These are phyloP conservation scores for Ceyx margarethae DNA, from an alignment of 2,113 vertebrate genomes.

Conservation along the genomic window DNA sequence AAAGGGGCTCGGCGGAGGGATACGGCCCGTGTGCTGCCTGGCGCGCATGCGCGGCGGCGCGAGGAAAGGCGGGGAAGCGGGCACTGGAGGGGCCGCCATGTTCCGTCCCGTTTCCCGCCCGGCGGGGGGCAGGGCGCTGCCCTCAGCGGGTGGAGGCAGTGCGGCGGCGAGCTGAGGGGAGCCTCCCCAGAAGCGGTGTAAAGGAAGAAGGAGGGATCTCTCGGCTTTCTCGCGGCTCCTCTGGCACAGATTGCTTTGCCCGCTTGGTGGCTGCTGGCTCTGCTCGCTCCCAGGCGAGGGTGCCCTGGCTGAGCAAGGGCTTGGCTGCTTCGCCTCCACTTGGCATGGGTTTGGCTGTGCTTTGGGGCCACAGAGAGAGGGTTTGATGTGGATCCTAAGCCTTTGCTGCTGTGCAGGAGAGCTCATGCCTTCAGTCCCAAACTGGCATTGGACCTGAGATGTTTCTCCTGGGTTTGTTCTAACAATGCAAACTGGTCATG, in stretches of 20 bases:
- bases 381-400: accelerated
- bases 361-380: accelerated
- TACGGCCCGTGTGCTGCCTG: neutral
- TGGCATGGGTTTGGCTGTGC: accelerated
- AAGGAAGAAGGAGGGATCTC: accelerated
- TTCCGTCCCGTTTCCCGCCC: slow-evolving; percentile 17
- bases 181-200: accelerated
- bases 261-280: neutral
- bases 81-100: slow-evolving; percentile 47
- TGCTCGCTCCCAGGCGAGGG: neutral
- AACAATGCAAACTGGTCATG: accelerated
- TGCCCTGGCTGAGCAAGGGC: accelerated
- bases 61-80: slow-evolving; percentile 36
- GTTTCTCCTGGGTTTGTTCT: neutral
- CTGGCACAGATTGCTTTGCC: neutral
- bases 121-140: neutral
- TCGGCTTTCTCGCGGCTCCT: too few species aligned
- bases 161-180: too few species aligned
- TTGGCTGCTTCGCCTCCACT: neutral
- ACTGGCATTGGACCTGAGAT: neutral
- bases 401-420: neutral
- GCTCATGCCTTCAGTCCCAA: neutral
- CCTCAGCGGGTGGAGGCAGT: neutral
- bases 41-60: slow-evolving; percentile 54
- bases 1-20: slow-evolving; percentile 64